phyloP scores from a whole-genome alignment of 2,113 vertebrate species.

The Aptenodytes patagonicus region DNA sequence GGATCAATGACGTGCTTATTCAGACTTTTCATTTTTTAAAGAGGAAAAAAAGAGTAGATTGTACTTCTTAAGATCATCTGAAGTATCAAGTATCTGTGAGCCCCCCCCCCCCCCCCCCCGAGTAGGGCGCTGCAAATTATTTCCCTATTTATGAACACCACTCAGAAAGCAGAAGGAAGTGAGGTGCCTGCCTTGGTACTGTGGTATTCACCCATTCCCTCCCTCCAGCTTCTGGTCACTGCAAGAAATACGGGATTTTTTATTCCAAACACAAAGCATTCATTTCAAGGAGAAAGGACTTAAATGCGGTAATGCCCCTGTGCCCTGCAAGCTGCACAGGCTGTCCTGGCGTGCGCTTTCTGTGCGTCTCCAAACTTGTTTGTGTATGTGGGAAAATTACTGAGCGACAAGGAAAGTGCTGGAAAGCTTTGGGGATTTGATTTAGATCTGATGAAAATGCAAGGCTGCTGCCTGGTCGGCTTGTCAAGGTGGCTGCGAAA shows the following conservation, averaged over 20 bases:
- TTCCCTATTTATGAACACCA: neutral
- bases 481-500: neutral
- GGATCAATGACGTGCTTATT: conserved; percentile 9
- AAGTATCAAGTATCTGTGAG: neutral
- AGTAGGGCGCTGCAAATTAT: neutral
- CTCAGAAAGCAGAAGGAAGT: neutral
- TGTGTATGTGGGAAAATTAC: neutral
- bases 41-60: neutral
- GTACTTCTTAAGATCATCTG: neutral
- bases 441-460: neutral
- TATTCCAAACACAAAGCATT: neutral
- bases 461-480: neutral
- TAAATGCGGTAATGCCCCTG: neutral
- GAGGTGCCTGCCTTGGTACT: neutral
- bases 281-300: neutral
- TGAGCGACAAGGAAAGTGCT: neutral
- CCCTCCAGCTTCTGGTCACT: neutral
- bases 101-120: rapidly evolving
- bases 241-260: neutral
- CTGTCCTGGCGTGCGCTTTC: neutral
- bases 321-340: neutral
- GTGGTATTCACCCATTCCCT: neutral
- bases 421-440: neutral
- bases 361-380: neutral
- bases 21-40: neutral